These are phyloP conservation scores for Mystacides longicornis DNA, from an alignment of 2,888 invertebrate species.

Conservation along the genomic window DNA sequence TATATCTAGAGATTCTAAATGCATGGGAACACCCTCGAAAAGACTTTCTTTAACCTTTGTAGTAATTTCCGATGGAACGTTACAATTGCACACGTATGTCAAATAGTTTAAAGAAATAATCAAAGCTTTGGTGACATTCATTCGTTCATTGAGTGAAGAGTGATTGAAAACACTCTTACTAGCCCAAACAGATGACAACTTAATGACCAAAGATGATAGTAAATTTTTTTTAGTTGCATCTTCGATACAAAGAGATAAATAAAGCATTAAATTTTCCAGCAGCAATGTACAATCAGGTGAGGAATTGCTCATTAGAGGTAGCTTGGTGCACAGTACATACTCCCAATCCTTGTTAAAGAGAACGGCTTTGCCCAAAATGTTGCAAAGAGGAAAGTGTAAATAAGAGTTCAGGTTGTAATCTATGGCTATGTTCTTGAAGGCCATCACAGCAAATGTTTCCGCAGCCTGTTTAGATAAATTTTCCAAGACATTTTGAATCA, in stretches of 20 bases:
- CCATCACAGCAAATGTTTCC: slow-evolving; percentile 48
- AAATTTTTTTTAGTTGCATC: slow-evolving; percentile 34
- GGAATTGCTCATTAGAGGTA: slow-evolving; percentile 49
- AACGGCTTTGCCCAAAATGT: slow-evolving; percentile 47
- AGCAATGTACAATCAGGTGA: slow-evolving; percentile 42
- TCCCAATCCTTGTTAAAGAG: slow-evolving; percentile 55
- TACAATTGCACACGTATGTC: slow-evolving; percentile 33
- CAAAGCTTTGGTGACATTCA: slow-evolving; percentile 61
- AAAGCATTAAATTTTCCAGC: slow-evolving; percentile 54
- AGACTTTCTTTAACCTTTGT: slow-evolving; percentile 45
- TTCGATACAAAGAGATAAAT: slow-evolving; percentile 43
- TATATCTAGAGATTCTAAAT: slow-evolving; percentile 57
- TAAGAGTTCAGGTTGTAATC: slow-evolving; percentile 33
- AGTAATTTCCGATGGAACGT: slow-evolving; percentile 32
- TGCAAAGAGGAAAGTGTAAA: slow-evolving; percentile 36
- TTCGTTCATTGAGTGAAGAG: slow-evolving; percentile 60
- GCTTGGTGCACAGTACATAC: slow-evolving; percentile 55
- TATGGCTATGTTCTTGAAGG: slow-evolving; percentile 48
- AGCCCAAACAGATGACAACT: slow-evolving; percentile 60
- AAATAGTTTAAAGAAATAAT: slow-evolving; percentile 50
- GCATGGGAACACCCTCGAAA: slow-evolving; percentile 58
- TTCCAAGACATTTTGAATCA: slow-evolving; percentile 46
- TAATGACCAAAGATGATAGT: slow-evolving; percentile 42
- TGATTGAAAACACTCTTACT: slow-evolving; percentile 56
- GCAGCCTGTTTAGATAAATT: slow-evolving; percentile 53